Conservation (phyloP, 2,888 invertebrate genomes). For the Aproaerema taeniolella region DNA sequence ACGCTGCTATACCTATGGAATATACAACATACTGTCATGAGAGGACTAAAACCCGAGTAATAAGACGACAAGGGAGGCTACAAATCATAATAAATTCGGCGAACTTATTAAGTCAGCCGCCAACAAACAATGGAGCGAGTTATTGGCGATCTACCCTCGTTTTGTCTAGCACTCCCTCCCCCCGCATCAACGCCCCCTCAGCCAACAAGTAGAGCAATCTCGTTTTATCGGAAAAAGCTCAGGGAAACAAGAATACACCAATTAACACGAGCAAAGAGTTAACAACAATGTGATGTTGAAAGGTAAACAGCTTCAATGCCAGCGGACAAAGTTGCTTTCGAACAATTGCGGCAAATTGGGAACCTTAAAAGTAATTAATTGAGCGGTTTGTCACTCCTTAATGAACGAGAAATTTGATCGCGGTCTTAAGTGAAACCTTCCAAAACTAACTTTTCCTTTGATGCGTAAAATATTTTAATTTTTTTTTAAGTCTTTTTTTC, state of each 20-base stretch:
- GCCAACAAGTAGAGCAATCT: constrained; percentile 63
- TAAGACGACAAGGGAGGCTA: constrained; percentile 64
- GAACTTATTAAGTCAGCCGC: constrained; percentile 74
- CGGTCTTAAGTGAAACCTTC: no score
- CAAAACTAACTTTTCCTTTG: no score
- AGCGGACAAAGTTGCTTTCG: constrained; percentile 4
- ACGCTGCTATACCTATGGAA: no score
- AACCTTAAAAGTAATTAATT: constrained; percentile 1
- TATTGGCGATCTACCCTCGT: constrained; percentile 72
- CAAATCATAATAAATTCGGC: constrained; percentile 74
- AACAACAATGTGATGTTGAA: constrained; percentile 19
- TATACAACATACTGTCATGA: no score
- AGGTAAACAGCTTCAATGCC: constrained; percentile 15
- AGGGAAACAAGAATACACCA: constrained; percentile 60
- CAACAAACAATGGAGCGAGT: constrained; percentile 73
- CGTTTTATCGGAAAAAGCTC: constrained; percentile 68
- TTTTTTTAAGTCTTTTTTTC: neutral
- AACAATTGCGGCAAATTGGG: neutral
- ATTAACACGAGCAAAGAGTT: constrained; percentile 50
- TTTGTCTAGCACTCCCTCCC: constrained; percentile 51
- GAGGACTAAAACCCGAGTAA: constrained; percentile 58
- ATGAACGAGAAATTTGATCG: neutral
- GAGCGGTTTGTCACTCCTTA: neutral
- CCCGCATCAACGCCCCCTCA: constrained; percentile 30
- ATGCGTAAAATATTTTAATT: neutral